phyloP scores from a whole-genome alignment of 2,797 vertebrate genomes.

The Pipistrellus kuhlii region DNA sequence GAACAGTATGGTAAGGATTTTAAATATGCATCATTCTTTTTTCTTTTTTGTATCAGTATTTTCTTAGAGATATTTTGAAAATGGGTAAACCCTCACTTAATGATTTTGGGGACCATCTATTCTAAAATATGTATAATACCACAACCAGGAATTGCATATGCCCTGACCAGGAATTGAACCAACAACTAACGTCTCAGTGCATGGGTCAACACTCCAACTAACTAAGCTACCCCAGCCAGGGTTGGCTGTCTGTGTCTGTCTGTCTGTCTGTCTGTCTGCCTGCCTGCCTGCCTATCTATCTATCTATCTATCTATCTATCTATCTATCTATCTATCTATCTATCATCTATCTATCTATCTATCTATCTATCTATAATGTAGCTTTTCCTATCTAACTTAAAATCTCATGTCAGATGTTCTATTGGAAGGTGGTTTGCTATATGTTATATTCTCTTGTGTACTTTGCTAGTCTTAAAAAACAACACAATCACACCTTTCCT shows the following conservation, averaged over 20 bases:
- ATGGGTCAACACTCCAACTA: background rate
- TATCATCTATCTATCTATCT: background rate
- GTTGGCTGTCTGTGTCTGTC: background rate
- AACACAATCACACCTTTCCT: background rate
- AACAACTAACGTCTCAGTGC: background rate
- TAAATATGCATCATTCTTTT: slow-evolving; percentile 7
- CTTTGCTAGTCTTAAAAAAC: slow-evolving; percentile 31
- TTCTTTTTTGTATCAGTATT: background rate
- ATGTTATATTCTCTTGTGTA: background rate
- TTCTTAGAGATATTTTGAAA: slow-evolving; percentile 24
- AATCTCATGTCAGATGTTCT: background rate
- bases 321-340: no score
- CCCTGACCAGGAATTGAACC: background rate
- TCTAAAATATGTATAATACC: slow-evolving; percentile 35
- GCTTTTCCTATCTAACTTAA: slow-evolving; percentile 31
- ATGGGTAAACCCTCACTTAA: background rate
- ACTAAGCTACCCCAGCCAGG: background rate
- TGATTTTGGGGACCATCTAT: background rate
- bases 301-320: background rate
- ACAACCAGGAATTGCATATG: background rate
- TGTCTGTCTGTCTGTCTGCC: no score
- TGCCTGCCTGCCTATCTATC: no score
- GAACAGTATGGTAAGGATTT: slow-evolving; percentile 41
- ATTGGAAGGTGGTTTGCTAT: background rate
- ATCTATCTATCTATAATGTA: background rate